Conservation (phyloP, 2,888 invertebrate species). For the Hirudinaria manillensis region DNA sequence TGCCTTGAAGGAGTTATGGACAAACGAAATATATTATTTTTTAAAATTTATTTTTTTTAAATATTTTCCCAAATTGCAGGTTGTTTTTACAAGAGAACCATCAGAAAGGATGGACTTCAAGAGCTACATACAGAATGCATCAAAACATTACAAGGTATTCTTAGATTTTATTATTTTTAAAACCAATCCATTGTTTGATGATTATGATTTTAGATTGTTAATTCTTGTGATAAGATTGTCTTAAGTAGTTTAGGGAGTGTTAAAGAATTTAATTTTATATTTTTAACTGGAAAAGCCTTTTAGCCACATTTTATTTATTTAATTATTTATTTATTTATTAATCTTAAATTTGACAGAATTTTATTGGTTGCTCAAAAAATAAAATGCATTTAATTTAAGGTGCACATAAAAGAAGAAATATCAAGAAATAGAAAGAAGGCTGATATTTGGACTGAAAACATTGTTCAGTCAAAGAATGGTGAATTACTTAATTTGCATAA, state of each 20-base stretch:
- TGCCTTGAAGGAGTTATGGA: no score
- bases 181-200: not conserved
- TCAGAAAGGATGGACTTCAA: conserved; percentile 40
- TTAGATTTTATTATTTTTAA: no score
- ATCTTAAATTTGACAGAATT: not conserved
- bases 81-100: conserved; percentile 48
- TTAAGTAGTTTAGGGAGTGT: no score
- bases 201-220: no score
- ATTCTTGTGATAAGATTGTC: no score
- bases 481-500: not conserved
- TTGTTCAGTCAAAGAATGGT: not conserved
- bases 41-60: no score
- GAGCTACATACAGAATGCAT: conserved; percentile 44
- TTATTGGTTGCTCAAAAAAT: not conserved
- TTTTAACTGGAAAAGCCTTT: no score
- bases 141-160: conserved; percentile 70
- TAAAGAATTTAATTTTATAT: no score
- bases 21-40: no score
- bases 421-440: conserved; percentile 32
- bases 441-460: conserved; percentile 30
- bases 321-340: conserved; percentile 1
- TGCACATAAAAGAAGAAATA: conserved; percentile 34
- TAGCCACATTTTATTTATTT: conserved; percentile 37
- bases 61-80: conserved; percentile 39
- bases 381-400: conserved; percentile 28